Evolutionary conservation across 2,888 invertebrate species (phyloP).

Genomic region (Drosophila dives): DNA sequence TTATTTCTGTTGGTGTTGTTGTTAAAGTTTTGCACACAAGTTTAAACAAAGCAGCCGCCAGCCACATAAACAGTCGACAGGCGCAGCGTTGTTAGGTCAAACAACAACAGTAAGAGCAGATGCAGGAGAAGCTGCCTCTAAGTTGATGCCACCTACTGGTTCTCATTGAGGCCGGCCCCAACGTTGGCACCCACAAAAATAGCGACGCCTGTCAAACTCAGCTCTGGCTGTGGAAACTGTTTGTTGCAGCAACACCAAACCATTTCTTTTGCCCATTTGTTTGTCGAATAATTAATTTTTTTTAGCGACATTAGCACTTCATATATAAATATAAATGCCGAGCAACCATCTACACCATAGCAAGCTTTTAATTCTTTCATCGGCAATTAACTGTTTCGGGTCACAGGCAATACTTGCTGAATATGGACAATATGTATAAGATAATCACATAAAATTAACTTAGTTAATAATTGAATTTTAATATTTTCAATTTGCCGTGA

Average conservation of each 20-base stretch:
- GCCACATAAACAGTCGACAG: slow-evolving; percentile 80
- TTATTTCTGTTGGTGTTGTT: slow-evolving; percentile 60
- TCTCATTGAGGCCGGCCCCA: slow-evolving; percentile 28
- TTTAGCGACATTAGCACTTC: slow-evolving; percentile 38
- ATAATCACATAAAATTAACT: slow-evolving; percentile 6
- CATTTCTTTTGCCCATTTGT: slow-evolving; percentile 30
- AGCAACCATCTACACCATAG: slow-evolving; percentile 4
- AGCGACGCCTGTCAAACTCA: slow-evolving; percentile 59
- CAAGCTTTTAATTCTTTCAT: neutral
- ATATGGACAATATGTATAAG: slow-evolving; percentile 6
- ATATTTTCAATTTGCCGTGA: neutral
- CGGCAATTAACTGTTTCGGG: slow-evolving; percentile 1
- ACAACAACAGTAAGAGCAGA: slow-evolving; percentile 62
- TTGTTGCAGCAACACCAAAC: slow-evolving; percentile 22
- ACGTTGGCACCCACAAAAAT: slow-evolving; percentile 62
- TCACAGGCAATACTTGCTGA: slow-evolving; percentile 1
- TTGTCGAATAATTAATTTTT: slow-evolving; percentile 63
- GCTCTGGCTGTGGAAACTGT: slow-evolving; percentile 34
- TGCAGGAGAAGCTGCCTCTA: slow-evolving; percentile 43
- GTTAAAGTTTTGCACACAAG: slow-evolving; percentile 78
- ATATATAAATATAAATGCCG: neutral
- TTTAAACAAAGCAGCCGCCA: slow-evolving; percentile 81
- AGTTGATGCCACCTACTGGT: slow-evolving; percentile 34
- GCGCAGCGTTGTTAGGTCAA: slow-evolving; percentile 73
- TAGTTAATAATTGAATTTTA: neutral